Evolutionary conservation across 1,140 invertebrate genomes (phyloP).

Genomic region (Lucilia cuprina): DNA sequence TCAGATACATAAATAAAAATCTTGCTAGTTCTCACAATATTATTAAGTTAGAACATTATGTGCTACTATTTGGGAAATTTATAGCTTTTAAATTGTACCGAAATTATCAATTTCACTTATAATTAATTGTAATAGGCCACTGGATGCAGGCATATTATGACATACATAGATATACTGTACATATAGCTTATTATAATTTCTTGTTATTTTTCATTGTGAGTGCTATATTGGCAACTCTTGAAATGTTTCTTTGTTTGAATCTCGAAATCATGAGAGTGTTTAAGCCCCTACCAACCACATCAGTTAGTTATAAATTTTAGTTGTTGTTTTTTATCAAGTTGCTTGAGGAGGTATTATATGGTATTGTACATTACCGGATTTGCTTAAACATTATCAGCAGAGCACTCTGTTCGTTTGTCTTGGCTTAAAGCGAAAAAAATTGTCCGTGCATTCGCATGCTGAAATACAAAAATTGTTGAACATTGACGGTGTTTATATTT

Average conservation of each 20-base stretch:
- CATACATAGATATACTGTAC: no score
- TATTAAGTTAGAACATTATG: no score
- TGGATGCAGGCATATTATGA: no score
- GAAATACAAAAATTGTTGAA: not conserved
- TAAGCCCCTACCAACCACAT: not conserved
- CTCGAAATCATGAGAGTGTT: not conserved
- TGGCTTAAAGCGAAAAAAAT: slow-evolving; percentile 7
- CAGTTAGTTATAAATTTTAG: slow-evolving; percentile 8
- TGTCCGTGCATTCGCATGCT: not conserved
- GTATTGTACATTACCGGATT: not conserved
- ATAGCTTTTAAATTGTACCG: no score
- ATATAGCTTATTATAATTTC: no score
- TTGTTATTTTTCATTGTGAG: no score
- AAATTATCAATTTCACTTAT: no score
- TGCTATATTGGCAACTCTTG: not conserved
- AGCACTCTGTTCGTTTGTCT: not conserved
- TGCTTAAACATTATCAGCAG: not conserved
- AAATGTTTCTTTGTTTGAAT: not conserved
- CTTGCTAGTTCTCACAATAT: no score
- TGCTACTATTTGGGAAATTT: no score
- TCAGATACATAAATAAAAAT: no score
- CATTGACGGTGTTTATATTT: not conserved
- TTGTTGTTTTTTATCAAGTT: not conserved
- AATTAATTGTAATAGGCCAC: no score
- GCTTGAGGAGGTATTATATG: not conserved